phyloP scores from a whole-genome alignment of 37 sponge, comb jelly and placozoan genomes.

The Theonella swinhoei region DNA sequence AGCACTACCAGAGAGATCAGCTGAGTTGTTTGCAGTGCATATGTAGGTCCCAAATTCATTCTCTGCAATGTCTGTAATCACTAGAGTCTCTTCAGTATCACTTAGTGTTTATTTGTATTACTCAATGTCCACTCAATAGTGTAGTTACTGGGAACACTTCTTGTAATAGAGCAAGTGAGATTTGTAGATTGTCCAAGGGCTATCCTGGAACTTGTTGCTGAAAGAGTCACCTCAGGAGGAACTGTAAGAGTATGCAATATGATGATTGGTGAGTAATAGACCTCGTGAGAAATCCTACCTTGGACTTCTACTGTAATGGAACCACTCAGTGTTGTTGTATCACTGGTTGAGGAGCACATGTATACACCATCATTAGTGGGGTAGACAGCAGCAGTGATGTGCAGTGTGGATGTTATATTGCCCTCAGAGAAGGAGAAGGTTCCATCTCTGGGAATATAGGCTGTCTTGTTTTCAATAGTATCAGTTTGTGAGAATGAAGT shows the following conservation, averaged over 20 bases:
- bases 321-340: not conserved
- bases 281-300: too few species aligned
- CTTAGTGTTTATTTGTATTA: not conserved
- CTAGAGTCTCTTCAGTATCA: not conserved
- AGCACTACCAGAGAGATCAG: too few species aligned
- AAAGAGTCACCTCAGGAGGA: not conserved
- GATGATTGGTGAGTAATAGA: too few species aligned
- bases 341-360: constrained; percentile 13
- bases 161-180: not conserved
- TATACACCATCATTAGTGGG: constrained; percentile 37
- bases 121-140: not conserved
- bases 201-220: not conserved
- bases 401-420: constrained; percentile 15
- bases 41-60: constrained; percentile 23
- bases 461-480: not conserved
- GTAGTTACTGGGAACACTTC: not conserved
- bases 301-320: not conserved
- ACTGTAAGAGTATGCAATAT: too few species aligned
- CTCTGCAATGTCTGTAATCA: not conserved
- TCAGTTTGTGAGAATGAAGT: not conserved
- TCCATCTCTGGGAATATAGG: not conserved
- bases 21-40: too few species aligned
- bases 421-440: not conserved
- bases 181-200: not conserved
- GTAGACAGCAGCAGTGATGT: constrained; percentile 13